phyloP scores from a whole-genome alignment of 2,797 vertebrate species.

The Alcedo quadribrachys region DNA sequence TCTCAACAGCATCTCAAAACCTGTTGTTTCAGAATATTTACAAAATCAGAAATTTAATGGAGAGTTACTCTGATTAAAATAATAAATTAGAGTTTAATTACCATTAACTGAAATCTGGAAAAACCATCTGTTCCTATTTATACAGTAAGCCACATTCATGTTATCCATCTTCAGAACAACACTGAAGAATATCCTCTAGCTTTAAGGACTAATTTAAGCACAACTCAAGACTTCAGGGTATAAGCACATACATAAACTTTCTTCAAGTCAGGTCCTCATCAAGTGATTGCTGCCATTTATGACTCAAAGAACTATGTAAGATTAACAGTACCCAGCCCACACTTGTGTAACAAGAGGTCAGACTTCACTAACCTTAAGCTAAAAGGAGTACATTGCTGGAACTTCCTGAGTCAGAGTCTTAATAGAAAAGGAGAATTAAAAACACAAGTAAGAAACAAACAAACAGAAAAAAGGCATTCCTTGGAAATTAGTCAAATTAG shows the following conservation, averaged over 20 bases:
- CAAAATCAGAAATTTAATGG: neutral
- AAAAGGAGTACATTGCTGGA: neutral
- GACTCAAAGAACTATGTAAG: neutral
- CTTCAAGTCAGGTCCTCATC: neutral
- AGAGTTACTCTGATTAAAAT: conserved; percentile 30
- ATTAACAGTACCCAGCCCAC: neutral
- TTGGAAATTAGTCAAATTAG: neutral
- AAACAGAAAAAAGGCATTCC: neutral
- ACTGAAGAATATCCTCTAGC: neutral
- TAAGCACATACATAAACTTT: neutral
- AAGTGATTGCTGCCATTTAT: neutral
- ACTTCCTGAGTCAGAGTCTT: neutral
- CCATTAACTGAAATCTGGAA: conserved; percentile 11
- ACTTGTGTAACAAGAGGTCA: neutral
- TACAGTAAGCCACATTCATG: neutral
- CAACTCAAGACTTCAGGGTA: neutral
- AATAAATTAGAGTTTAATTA: conserved; percentile 51
- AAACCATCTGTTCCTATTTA: conserved; percentile 48
- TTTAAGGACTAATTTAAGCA: neutral
- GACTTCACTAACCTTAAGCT: neutral
- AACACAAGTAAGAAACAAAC: neutral
- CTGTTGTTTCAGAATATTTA: neutral
- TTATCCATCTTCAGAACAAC: neutral
- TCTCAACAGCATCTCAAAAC: neutral
- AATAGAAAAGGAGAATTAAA: neutral